A percentile compares a stretch with the other conserved stretches of the same genome.
phyloP scores from a whole-genome alignment of 35 echinoderm and acorn worm species.

The Lytechinus variegatus region DNA sequence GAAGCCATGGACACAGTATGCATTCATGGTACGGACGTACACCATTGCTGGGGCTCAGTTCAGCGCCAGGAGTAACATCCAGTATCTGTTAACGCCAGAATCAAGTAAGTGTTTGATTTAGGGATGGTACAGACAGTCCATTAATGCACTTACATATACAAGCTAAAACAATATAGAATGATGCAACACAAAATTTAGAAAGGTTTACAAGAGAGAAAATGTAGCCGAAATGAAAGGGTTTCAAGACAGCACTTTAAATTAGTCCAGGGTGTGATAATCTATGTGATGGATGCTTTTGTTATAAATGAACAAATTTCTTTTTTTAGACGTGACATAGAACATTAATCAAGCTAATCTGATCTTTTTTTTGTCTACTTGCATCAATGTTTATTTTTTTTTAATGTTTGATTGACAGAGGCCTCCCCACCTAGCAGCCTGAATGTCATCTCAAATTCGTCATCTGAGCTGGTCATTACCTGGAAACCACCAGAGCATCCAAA shows the following conservation, averaged over 20 bases:
- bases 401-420: slow-evolving; percentile 62
- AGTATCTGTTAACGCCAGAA: slow-evolving; percentile 71
- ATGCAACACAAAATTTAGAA: too few species aligned
- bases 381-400: slow-evolving; percentile 3
- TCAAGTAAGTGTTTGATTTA: slow-evolving; percentile 51
- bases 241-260: too few species aligned
- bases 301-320: not conserved
- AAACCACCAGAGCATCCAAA: slow-evolving; percentile 73
- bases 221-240: too few species aligned
- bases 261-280: too few species aligned
- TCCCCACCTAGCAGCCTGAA: slow-evolving; percentile 59
- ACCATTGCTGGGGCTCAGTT: slow-evolving; percentile 63
- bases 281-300: too few species aligned
- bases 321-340: not conserved
- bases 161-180: too few species aligned
- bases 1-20: slow-evolving; percentile 83
- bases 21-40: slow-evolving; percentile 80
- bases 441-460: slow-evolving; percentile 50
- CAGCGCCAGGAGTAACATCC: slow-evolving; percentile 83
- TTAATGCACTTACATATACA: too few species aligned
- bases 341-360: not conserved
- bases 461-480: slow-evolving; percentile 67
- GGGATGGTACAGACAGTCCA: not conserved
- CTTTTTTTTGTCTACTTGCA: not conserved
- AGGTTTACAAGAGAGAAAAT: too few species aligned